Base-by-base conservation (phyloP, 2,113 vertebrate species). In the Anoura caudifer region DNA sequence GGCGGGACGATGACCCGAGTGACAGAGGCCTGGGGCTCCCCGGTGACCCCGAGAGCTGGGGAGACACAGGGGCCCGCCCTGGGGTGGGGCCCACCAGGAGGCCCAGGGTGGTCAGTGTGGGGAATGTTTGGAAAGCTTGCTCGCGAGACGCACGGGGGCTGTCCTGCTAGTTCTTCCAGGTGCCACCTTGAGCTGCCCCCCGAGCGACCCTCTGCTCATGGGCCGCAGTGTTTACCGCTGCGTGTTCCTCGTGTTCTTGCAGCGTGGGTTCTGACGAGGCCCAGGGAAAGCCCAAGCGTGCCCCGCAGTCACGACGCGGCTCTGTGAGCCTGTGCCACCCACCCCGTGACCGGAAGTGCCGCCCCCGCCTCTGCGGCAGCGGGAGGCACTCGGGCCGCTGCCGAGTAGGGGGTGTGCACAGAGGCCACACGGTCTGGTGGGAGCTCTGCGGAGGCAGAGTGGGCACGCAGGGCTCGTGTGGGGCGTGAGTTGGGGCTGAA, bases 401-500 rank as follows among this genome's bases (percentile, higher is more conserved):
- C 26, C 9, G 1, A n/a, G 19, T 0, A 4, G 52, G 5, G n/a
- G 17, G 38, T 16, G 17, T 5, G 1, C 1, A 1, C 43, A 0
- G 0, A 19, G 3, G 17, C 56, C 11, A 3, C 1, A 10, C 0
- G 0, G 26, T 38, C 43, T 7, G 1, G 41, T 3, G 2, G 54
- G 56, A 16, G 36, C 28, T 38, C 82, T 31, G 26, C 19, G 4
- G 90, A 11, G 15, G 8, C 4, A 2, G 12, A 2, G 3, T 3
- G 4, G 13, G 2, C 0, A 11, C 26, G 1, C 1, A 1, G 59
- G 41, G 2, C 47, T n/a, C 6, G 22, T 11, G 6, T 31, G 6
- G 4, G n/a, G 38, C 3, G 17, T 4, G 26, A 69, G 45, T 17
- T 31, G 4, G n/a, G 79, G 2, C 13, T 4, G n/a, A 5, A 1